Evolutionary conservation across 2,797 vertebrate genomes (phyloP).

Genomic region (Sebastiscus albofasciatus): DNA sequence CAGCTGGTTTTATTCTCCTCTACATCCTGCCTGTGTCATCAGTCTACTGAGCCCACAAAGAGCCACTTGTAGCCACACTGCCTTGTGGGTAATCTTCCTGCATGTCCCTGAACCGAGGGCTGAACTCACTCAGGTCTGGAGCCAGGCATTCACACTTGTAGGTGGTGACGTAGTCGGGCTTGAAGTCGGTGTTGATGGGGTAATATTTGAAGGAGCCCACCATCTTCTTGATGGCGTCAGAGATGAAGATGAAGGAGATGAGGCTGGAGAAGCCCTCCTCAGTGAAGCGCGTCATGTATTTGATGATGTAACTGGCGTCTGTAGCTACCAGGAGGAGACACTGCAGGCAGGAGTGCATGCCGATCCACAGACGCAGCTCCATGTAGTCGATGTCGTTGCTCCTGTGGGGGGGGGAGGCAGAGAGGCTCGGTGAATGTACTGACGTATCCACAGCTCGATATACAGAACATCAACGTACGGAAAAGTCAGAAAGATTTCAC

Average conservation of each 20-base stretch:
- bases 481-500: not conserved
- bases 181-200: conserved; percentile 94
- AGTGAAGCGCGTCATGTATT: conserved; percentile 98
- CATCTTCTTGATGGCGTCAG: conserved; percentile 98
- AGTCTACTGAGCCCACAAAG: not conserved
- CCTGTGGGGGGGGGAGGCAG: conserved; percentile 71
- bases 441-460: not conserved
- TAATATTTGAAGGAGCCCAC: conserved; percentile 93
- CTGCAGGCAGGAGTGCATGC: conserved; percentile 95
- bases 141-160: conserved; percentile 97
- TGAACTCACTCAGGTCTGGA: conserved; percentile 91
- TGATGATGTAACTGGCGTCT: conserved; percentile 97
- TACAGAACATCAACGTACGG: not conserved
- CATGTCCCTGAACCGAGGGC: conserved; percentile 47
- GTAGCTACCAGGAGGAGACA: conserved; percentile 93
- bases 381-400: conserved; percentile 94
- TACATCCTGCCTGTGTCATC: not conserved
- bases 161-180: conserved; percentile 91
- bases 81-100: not conserved
- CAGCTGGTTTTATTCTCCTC: not conserved
- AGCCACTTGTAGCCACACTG: not conserved
- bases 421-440: not conserved
- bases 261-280: conserved; percentile 99
- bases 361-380: conserved; percentile 98
- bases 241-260: conserved; percentile 99